Conservation (phyloP, 2,113 vertebrate genomes). For the Daubentonia madagascariensis region DNA sequence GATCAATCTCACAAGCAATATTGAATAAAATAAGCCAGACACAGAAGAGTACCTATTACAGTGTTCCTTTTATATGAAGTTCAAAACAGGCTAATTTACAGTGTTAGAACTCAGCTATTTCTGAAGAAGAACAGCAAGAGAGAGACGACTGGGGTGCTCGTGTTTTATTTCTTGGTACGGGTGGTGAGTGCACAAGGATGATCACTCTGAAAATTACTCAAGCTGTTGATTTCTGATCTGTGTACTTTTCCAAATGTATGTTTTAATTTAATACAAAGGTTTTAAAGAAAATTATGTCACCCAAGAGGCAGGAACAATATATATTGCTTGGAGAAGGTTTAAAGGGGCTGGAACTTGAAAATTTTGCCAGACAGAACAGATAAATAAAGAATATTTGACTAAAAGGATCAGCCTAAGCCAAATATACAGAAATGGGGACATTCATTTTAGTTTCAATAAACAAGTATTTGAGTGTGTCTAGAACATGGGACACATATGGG, state of each 20-base stretch:
- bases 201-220: not conserved
- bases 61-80: not conserved
- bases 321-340: conserved; percentile 19
- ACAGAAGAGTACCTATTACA: not conserved
- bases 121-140: not conserved
- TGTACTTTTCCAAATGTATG: not conserved
- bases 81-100: not conserved
- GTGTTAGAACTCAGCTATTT: not conserved
- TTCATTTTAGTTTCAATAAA: not conserved
- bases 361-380: not conserved
- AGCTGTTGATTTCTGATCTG: not conserved
- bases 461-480: not conserved
- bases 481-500: not conserved
- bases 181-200: not conserved
- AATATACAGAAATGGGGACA: not conserved
- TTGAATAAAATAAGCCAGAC: not conserved
- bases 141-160: not conserved
- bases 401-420: not conserved
- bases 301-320: not conserved
- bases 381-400: not conserved
- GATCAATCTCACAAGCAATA: not conserved
- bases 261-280: not conserved
- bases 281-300: not conserved
- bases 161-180: not conserved
- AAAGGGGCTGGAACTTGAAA: not conserved